A percentile compares a stretch with the other conserved stretches of the same genome.
Conservation (phyloP, 2,888 invertebrate species). For the Chrysolina americana region DNA sequence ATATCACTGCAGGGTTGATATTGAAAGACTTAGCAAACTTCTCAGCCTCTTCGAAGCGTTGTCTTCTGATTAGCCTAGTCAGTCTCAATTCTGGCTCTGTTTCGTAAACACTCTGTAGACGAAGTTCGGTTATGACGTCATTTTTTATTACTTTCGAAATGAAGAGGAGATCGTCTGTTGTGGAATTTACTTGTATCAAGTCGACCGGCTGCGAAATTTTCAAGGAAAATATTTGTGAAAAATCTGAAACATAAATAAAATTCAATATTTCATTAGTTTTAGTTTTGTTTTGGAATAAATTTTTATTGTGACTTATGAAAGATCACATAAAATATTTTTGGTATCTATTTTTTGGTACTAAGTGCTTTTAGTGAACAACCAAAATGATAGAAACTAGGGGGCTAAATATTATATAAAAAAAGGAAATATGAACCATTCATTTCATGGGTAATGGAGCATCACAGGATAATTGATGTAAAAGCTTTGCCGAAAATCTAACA, state of each 20-base stretch:
- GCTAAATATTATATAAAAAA: too few species aligned
- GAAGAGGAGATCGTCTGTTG: constrained; percentile 61
- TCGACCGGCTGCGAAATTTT: constrained; percentile 55
- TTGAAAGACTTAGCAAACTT: constrained; percentile 68
- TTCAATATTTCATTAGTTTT: too few species aligned
- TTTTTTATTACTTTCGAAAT: constrained; percentile 55
- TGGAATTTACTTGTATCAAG: constrained; percentile 55
- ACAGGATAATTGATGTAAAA: too few species aligned
- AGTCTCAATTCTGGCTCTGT: constrained; percentile 70
- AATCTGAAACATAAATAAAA: constrained; percentile 50
- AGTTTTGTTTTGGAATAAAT: too few species aligned
- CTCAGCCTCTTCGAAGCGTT: constrained; percentile 71
- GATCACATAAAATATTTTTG: too few species aligned
- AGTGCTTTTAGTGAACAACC: too few species aligned
- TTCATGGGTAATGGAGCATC: too few species aligned
- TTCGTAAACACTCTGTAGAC: constrained; percentile 65
- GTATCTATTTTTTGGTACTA: too few species aligned
- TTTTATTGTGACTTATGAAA: too few species aligned
- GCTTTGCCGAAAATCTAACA: too few species aligned
- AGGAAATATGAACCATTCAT: too few species aligned
- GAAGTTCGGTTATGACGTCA: constrained; percentile 55
- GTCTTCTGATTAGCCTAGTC: constrained; percentile 67
- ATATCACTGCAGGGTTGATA: constrained; percentile 64
- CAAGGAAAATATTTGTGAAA: constrained; percentile 56
- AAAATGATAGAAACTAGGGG: too few species aligned